Evolutionary conservation across 2,113 vertebrate genomes (phyloP).

Genomic region (Triplophysa tibetana): DNA sequence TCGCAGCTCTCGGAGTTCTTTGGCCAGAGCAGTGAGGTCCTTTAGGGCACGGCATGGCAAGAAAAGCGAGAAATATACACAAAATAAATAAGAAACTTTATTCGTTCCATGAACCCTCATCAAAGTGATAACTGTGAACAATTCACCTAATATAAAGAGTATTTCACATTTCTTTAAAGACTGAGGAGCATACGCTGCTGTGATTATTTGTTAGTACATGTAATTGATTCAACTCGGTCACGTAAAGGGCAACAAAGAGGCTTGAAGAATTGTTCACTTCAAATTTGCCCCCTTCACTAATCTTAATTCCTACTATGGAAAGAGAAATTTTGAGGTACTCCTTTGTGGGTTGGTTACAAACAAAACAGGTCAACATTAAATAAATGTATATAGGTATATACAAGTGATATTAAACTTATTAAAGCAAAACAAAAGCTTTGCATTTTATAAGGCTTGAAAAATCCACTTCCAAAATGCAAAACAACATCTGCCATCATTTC

Average conservation of each 20-base stretch:
- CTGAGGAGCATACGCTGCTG: slow-evolving; percentile 1
- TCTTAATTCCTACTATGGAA: too few relatives aligned
- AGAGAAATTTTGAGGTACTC: too few relatives aligned
- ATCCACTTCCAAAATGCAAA: not conserved
- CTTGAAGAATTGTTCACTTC: not conserved
- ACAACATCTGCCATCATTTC: slow-evolving; percentile 23
- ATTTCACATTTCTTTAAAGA: not conserved
- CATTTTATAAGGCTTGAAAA: not conserved
- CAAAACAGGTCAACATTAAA: not conserved
- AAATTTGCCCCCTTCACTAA: too few relatives aligned
- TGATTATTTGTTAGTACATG: not conserved
- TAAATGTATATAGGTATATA: too few relatives aligned
- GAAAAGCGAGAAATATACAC: not conserved
- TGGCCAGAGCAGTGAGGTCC: slow-evolving; percentile 96
- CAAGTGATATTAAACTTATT: not conserved
- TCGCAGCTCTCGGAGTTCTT: slow-evolving; percentile 92
- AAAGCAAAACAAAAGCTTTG: not conserved
- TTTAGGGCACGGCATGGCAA: slow-evolving; percentile 54
- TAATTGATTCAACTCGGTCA: not conserved
- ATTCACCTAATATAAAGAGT: not conserved
- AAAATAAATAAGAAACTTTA: not conserved
- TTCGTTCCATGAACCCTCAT: not conserved
- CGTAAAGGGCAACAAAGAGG: not conserved
- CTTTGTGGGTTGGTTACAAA: not conserved
- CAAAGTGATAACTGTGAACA: too few relatives aligned